A percentile compares a stretch with the other conserved stretches of the same genome.
Conservation (phyloP, 2,888 invertebrate species). For the Standfussiana lucernea region DNA sequence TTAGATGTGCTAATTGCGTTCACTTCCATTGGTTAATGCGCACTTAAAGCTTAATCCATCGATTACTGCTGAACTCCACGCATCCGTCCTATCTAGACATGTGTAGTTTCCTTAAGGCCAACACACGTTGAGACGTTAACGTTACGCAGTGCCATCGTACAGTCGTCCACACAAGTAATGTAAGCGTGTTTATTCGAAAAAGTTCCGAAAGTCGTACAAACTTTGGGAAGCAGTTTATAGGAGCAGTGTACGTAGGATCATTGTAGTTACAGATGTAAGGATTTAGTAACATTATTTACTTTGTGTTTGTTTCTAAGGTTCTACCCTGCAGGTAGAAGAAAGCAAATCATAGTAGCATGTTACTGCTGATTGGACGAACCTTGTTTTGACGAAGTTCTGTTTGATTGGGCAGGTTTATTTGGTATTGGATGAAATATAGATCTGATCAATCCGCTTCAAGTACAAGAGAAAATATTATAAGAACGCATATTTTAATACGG, state of each 20-base stretch:
- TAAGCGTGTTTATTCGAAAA: constrained; percentile 55
- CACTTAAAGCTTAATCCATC: neutral
- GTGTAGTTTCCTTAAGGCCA: constrained; percentile 11
- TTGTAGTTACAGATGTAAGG: constrained; percentile 37
- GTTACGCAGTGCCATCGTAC: constrained; percentile 28
- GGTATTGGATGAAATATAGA: neutral
- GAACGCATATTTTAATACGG: neutral
- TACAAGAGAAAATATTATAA: too few species aligned
- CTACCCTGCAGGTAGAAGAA: neutral
- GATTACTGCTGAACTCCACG: neutral
- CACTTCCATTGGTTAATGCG: neutral
- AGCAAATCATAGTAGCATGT: constrained; percentile 26
- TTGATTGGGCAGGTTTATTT: constrained; percentile 9
- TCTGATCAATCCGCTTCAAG: neutral
- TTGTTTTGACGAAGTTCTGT: constrained; percentile 1
- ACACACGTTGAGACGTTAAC: neutral
- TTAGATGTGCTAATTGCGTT: neutral
- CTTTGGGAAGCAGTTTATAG: constrained; percentile 41
- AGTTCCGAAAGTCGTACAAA: constrained; percentile 49
- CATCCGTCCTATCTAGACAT: neutral
- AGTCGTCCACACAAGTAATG: constrained; percentile 54
- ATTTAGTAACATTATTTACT: constrained; percentile 48
- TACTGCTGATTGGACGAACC: constrained; percentile 37
- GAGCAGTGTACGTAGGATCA: constrained; percentile 49
- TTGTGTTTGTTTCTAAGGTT: constrained; percentile 38